Base-by-base conservation (phyloP, 1,140 invertebrate species). In the Copidosoma floridanum region DNA sequence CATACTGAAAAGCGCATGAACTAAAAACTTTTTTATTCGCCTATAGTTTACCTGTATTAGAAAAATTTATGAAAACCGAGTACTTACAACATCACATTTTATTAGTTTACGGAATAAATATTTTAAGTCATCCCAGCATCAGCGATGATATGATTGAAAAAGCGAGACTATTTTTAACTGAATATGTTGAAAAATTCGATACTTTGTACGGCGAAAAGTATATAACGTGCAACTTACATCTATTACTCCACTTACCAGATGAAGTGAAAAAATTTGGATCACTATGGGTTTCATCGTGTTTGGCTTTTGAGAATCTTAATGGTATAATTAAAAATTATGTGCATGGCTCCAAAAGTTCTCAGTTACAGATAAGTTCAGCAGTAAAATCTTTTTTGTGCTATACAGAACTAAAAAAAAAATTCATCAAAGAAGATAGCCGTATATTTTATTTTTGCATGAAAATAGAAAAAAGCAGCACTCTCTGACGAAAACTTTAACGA, bases 11-110 rank as follows among this genome's bases (percentile, higher is more conserved):
- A 12, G 29, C 29, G 6, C 12, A 0, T 8, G 29, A 32, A 12
- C 12, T 32, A 6, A 32, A 32, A 32, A 50, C 57, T 3, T 70
- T 65, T 52, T 32, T 66, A 6, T 47, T 71, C 0, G 54, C 59
- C 16, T 68, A 68, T 61, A 68, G 60, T 2, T 10, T 69, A 5
- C 57, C 69, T 1, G 44, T 72, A 16, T 50, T 72, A 7, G 24
- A 24, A 27, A 57, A 62, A 16, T 65, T 68, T 5, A 57, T 72
- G 47, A 7, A 40, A 12, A 40, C 63, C 6, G 29, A 46, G 12
- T 70, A 65, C 57, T 62, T 66, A n/a, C 23, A 65, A 14, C 71
- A 73, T 48, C 65, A 67, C 54, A 65, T 65, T 54, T 38, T 66
- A 16, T 53, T 68, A 32, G 60, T 66, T 5, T 26, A 35, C 0